phyloP scores from a whole-genome alignment of 2,888 invertebrate genomes.

The Teleogryllus oceanicus region DNA sequence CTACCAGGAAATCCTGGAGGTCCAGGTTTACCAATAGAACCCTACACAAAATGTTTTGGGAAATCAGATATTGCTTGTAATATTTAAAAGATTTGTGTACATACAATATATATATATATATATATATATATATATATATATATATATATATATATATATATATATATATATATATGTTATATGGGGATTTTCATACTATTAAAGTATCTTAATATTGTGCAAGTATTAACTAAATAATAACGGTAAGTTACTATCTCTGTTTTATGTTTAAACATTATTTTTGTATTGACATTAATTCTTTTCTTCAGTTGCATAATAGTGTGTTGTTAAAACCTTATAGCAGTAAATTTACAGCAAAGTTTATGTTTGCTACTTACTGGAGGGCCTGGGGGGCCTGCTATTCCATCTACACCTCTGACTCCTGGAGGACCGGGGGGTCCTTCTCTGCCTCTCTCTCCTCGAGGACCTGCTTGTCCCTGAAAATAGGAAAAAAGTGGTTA shows the following conservation, averaged over 20 bases:
- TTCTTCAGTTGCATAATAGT: too few species aligned
- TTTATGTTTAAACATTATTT: too few species aligned
- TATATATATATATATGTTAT: too few species aligned
- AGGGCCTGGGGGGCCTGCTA: conserved; percentile 71
- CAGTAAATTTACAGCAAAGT: too few species aligned
- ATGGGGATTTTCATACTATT: too few species aligned
- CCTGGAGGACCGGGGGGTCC: conserved; percentile 76
- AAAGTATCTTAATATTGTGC: too few species aligned
- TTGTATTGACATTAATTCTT: too few species aligned
- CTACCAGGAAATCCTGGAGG: conserved; percentile 81
- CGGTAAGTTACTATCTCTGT: too few species aligned
- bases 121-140: too few species aligned
- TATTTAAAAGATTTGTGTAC: conserved; percentile 4
- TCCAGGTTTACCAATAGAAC: conserved; percentile 76
- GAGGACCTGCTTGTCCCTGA: conserved; percentile 72
- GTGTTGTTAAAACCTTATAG: too few species aligned
- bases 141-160: too few species aligned
- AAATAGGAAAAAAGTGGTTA: conserved; percentile 31
- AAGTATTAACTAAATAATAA: neutral
- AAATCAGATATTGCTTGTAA: neutral
- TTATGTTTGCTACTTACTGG: conserved; percentile 52
- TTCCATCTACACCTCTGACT: conserved; percentile 73
- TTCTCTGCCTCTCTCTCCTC: conserved; percentile 82
- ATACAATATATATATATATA: conserved; percentile 24
- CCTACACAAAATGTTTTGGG: conserved; percentile 49